Base-by-base conservation (phyloP, 2,113 vertebrate species). In the Cinclus mexicanus region DNA sequence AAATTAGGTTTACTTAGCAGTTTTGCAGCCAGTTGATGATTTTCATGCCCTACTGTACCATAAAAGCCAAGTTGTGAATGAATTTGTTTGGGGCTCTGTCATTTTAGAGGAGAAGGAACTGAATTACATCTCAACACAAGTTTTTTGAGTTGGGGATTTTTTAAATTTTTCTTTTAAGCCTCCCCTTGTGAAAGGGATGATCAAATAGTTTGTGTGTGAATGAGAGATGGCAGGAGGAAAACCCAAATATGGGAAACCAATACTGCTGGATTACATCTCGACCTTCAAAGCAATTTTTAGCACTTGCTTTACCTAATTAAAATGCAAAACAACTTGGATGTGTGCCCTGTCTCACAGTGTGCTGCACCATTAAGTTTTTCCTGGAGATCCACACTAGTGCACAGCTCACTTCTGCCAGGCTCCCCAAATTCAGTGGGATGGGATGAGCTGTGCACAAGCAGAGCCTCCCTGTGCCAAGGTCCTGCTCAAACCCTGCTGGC, bases 1-100 rank as follows among this genome's bases (percentile, higher is more conserved):
- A 63, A 77, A 88, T 95, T 53, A 76, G 82, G 88, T 96, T 95
- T 93, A 39, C 85, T 63, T 95, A 88, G 79, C 75, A 94, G 90
- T 85, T 93, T 91, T 91, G 78, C 70, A 91, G 79, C 78, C 78
- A 77, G 85, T 74, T 83, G 85, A 53, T 91, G 59, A 77, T 90
- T 96, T 96, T 93, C 87, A 4, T 86, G 68, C 78, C 82, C 82
- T 86, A 18, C 78, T 56, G 69, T 87, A 63, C 35, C 44, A 49
- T 71, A 77, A 92, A 95, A 93, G 52, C 55, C 50, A 80, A 88
- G 39, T 69, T 83, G 39, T 91, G 88, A 95, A 88, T 88, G 52
- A 77, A 49, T 65, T 93, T 88, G 75, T 91, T 91, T 83, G 67
- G 65, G 59, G 55, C 28, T 82, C 42, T 56, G 7, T 68, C 22